Base-by-base conservation (phyloP, 1,140 invertebrate genomes). In the Bombus breviceps region DNA sequence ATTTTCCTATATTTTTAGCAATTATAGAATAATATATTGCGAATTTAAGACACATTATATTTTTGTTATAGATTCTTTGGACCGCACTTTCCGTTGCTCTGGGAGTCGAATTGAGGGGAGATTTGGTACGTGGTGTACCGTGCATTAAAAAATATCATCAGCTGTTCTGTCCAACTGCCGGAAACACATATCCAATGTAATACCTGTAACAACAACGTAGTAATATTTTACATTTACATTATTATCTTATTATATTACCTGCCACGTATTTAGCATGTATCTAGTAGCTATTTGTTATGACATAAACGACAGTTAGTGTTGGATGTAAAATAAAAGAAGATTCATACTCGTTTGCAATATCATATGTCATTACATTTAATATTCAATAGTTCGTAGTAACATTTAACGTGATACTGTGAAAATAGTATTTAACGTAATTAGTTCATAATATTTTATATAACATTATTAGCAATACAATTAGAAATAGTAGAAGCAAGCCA, bases 101-200 rank as follows among this genome's bases (percentile, higher is more conserved):
- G 88, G 98, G 98, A 47, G 96, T 98, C 91, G 98, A 98, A 94
- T 96, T 98, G 34, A 96, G 97, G 87, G 98, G 98, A 82, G 98
- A 98, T 94, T 96, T 98, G 79, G 97, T 98, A 87, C 96, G 97
- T 94, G 98, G 98, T 89, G 97, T 98, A 87, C 98, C 98, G 47
- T 99, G 98, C 93, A 97, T 98, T 87, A 98, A 98, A 94, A 96
- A 97, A 89, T 96, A 98, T 92, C 97, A 98, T 95, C 98, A 98
- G 95, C 96, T 98, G 41, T 98, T 98, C 94, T 99, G 98, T 95
- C 98, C 98, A 47, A 98, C 97, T 41, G 98, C 98, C 83, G 98
- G 98, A 88, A 98, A 97, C 92, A 97, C 97, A 53, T 98, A 98
- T 95, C 98, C 98, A 88, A 96, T 98, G 98, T 99, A 96, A 97